Evolutionary conservation across 2,888 invertebrate species (phyloP).

Genomic region (Lagria hirta): DNA sequence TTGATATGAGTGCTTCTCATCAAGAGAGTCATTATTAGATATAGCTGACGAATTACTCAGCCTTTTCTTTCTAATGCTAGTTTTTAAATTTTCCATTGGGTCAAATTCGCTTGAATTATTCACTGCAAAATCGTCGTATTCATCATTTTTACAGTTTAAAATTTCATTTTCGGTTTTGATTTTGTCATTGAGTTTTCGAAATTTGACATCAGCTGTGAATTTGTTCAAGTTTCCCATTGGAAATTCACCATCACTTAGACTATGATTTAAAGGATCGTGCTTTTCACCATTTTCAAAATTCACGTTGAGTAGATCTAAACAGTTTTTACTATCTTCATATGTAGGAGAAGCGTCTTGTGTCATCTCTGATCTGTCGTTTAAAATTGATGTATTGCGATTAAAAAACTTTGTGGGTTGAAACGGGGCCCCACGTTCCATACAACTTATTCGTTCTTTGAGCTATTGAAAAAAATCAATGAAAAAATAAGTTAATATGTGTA

Average conservation of each 20-base stretch:
- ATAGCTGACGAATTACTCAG: constrained; percentile 51
- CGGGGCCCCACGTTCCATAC: constrained; percentile 65
- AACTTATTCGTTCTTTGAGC: constrained; percentile 60
- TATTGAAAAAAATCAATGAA: constrained; percentile 24
- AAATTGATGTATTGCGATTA: constrained; percentile 6
- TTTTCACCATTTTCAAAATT: constrained; percentile 25
- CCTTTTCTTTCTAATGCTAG: constrained; percentile 52
- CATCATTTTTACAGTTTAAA: constrained; percentile 24
- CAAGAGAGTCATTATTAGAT: constrained; percentile 48
- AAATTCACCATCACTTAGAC: constrained; percentile 39
- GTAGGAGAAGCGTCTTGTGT: constrained; percentile 48
- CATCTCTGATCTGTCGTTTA: constrained; percentile 43
- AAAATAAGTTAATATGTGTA: not conserved
- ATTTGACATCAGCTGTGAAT: constrained; percentile 10
- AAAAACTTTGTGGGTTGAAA: constrained; percentile 36
- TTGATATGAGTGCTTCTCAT: constrained; percentile 44
- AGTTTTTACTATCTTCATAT: constrained; percentile 44
- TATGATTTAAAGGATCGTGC: constrained; percentile 8
- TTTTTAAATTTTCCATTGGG: constrained; percentile 51
- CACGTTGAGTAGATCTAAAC: constrained; percentile 30
- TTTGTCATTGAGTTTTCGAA: constrained; percentile 23
- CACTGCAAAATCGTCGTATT: constrained; percentile 36
- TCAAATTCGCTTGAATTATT: constrained; percentile 44
- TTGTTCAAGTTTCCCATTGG: constrained; percentile 29
- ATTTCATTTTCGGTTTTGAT: constrained; percentile 40